A percentile compares a stretch with the other conserved stretches of the same genome.
Conservation (phyloP, 2,888 invertebrate genomes). For the Camptogramma bilineatum region DNA sequence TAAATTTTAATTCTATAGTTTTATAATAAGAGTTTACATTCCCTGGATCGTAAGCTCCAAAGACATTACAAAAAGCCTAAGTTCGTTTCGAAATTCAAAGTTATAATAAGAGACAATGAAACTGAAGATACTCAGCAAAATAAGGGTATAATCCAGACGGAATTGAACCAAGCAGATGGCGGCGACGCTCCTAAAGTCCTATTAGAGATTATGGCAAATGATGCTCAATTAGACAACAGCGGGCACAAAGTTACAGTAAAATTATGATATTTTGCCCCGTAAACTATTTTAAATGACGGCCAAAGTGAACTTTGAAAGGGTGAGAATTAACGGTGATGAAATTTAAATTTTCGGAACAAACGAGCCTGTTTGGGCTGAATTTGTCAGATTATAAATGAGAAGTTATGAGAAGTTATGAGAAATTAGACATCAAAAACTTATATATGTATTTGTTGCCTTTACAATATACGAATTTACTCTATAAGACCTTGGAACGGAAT, state of each 20-base stretch:
- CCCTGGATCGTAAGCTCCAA: background rate
- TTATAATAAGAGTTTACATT: too few species aligned
- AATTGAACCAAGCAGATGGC: conserved; percentile 38
- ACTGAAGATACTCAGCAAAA: conserved; percentile 30
- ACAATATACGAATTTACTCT: background rate
- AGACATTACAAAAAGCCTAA: conserved; percentile 12
- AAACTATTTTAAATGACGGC: conserved; percentile 33
- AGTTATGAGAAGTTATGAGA: background rate
- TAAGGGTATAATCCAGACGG: conserved; percentile 27
- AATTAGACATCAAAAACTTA: too few species aligned
- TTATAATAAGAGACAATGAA: conserved; percentile 27
- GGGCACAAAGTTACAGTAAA: conserved; percentile 27
- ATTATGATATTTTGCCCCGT: conserved; percentile 31
- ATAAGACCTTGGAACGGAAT: background rate
- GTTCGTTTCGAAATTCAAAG: conserved; percentile 17
- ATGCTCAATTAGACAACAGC: conserved; percentile 44
- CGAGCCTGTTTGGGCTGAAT: conserved; percentile 10
- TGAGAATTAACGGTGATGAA: conserved; percentile 27
- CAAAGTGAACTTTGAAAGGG: conserved; percentile 32
- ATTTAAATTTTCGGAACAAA: conserved; percentile 26
- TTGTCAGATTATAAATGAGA: conserved; percentile 11
- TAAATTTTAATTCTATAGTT: too few species aligned
- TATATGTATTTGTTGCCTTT: too few species aligned
- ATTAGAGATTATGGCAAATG: conserved; percentile 40
- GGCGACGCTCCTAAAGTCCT: conserved; percentile 32